Conservation (phyloP, 37 sponge, comb jelly and placozoan species). For the Hormiphora californensis region DNA sequence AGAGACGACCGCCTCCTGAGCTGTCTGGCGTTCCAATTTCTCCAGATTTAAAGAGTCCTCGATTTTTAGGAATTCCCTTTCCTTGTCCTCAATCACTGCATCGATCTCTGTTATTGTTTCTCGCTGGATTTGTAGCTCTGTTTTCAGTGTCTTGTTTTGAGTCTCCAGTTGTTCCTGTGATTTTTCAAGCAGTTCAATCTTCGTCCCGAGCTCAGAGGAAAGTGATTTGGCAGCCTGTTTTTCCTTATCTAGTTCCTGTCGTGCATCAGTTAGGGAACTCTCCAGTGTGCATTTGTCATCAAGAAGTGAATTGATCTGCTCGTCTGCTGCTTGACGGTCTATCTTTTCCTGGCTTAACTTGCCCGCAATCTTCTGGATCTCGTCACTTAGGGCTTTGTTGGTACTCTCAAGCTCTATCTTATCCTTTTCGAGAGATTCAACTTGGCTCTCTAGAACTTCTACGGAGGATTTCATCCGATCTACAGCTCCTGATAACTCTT, state of each 20-base stretch:
- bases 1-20: background rate
- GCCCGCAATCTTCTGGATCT: background rate
- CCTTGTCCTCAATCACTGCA: slow-evolving; percentile 25
- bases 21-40: background rate
- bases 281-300: no score
- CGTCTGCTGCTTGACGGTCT: no score
- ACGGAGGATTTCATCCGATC: background rate
- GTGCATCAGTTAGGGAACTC: no score
- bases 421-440: background rate
- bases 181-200: background rate
- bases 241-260: background rate
- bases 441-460: background rate
- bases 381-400: no score
- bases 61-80: slow-evolving; percentile 20
- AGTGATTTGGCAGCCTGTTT: background rate
- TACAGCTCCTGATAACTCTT: background rate
- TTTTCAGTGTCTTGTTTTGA: slow-evolving; percentile 12
- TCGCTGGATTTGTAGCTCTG: slow-evolving; percentile 12
- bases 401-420: background rate
- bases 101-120: slow-evolving; percentile 17
- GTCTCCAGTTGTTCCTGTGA: background rate
- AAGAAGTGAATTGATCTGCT: background rate
- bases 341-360: background rate
- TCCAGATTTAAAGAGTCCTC: slow-evolving; percentile 9
- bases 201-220: background rate